phyloP scores from a whole-genome alignment of 2,888 invertebrate genomes.

The Machimus atricapillus region DNA sequence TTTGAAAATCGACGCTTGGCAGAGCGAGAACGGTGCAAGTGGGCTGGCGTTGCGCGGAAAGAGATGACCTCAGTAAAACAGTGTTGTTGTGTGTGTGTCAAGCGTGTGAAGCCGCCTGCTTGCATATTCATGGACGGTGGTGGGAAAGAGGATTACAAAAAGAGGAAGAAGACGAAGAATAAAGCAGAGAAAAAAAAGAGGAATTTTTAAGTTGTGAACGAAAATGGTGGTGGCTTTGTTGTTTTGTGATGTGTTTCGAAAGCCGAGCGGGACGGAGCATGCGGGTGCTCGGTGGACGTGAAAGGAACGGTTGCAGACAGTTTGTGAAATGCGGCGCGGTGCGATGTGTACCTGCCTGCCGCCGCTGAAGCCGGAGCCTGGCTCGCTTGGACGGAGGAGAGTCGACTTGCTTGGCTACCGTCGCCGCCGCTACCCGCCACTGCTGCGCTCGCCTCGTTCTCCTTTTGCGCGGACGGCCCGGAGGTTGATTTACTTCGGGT shows the following conservation, averaged over 20 bases:
- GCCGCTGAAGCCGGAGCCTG: background rate
- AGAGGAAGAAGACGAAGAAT: background rate
- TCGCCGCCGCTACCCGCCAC: background rate
- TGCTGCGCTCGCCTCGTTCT: background rate
- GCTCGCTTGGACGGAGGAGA: background rate
- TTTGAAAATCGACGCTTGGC: constrained; percentile 49
- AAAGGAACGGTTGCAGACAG: background rate
- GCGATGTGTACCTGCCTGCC: background rate
- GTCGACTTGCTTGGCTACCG: background rate
- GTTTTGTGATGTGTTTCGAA: constrained; percentile 21
- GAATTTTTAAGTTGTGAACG: background rate
- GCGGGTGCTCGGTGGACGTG: background rate
- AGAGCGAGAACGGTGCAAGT: constrained; percentile 44
- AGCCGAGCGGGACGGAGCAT: background rate
- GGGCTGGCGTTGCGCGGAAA: background rate
- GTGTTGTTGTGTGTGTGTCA: constrained; percentile 41
- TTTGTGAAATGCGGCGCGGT: constrained; percentile 4
- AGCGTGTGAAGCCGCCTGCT: constrained; percentile 19
- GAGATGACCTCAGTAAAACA: background rate
- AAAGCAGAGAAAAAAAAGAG: background rate
- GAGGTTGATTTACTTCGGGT: constrained; percentile 12
- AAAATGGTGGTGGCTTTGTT: constrained; percentile 30
- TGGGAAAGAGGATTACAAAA: constrained; percentile 23
- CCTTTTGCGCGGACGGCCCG: background rate
- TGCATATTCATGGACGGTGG: constrained; percentile 19